These are phyloP conservation scores for Dicyrtoma fusca DNA, from an alignment of 2,888 invertebrate genomes.

Conservation along the genomic window DNA sequence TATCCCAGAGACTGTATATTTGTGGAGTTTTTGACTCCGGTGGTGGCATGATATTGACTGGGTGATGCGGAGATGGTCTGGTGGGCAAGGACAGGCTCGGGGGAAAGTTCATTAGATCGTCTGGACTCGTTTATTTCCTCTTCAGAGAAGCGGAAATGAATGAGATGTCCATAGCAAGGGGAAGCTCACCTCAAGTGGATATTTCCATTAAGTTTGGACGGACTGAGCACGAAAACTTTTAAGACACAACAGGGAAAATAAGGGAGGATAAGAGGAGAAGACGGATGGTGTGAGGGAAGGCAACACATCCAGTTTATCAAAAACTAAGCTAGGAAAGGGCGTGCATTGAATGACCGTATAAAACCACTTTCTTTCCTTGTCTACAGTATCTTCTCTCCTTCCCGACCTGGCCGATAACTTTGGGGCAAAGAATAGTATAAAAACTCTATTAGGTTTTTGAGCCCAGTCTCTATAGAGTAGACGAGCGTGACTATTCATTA, in stretches of 20 bases:
- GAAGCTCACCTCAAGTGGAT: constrained; percentile 2
- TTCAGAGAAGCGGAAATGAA: constrained; percentile 21
- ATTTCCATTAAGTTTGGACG: constrained; percentile 4
- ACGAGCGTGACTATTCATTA: constrained; percentile 22
- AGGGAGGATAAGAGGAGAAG: neutral
- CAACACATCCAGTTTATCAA: constrained; percentile 1
- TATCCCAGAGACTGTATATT: no score
- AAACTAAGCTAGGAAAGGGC: neutral
- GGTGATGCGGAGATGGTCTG: no score
- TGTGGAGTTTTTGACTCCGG: no score
- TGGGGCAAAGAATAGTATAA: no score
- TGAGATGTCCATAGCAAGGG: constrained; percentile 20
- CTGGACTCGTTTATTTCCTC: constrained; percentile 1
- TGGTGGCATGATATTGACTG: no score
- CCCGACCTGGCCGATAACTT: no score
- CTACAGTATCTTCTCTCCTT: neutral
- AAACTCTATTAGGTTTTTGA: neutral
- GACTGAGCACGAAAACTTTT: neutral
- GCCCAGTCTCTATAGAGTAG: neutral
- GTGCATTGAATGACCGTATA: constrained; percentile 8
- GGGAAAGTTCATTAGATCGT: constrained; percentile 8
- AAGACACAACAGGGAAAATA: neutral
- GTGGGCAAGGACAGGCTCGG: neutral
- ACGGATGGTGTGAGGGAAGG: neutral
- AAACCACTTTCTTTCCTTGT: neutral